Conservation (phyloP, 2,797 vertebrate species). For the Rhinogobio ventralis region DNA sequence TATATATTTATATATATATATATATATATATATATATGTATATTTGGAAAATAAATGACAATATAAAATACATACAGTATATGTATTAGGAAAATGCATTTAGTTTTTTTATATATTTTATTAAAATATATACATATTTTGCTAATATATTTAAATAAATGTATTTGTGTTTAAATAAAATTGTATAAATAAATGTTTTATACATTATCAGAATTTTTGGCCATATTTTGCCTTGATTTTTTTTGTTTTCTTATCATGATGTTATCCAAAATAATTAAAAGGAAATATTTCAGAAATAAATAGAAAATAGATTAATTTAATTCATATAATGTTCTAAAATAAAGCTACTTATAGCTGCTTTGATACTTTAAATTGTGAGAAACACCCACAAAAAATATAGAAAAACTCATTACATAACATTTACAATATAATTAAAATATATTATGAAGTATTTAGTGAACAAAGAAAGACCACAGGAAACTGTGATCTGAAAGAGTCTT, state of each 20-base stretch:
- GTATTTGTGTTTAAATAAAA: not conserved
- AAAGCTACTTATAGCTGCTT: not conserved
- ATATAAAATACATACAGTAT: not conserved
- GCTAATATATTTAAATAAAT: not conserved
- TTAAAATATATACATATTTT: not conserved
- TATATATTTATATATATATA: too few relatives aligned
- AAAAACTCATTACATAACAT: too few relatives aligned
- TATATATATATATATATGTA: too few relatives aligned
- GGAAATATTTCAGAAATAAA: not conserved
- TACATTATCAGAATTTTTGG: not conserved
- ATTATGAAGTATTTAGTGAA: not conserved
- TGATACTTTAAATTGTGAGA: not conserved
- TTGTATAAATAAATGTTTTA: too few relatives aligned
- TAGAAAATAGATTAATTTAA: not conserved
- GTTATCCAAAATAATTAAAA: not conserved
- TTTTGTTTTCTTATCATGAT: not conserved
- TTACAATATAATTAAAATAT: not conserved
- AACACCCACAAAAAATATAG: not conserved
- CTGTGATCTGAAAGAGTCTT: not conserved
- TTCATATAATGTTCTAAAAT: not conserved
- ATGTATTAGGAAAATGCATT: not conserved
- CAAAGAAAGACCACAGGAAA: not conserved
- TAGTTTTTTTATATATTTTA: not conserved
- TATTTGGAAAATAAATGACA: not conserved
- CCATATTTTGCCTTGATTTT: not conserved